Conservation (phyloP, 2,797 vertebrate genomes). For the Scolopax rusticola region DNA sequence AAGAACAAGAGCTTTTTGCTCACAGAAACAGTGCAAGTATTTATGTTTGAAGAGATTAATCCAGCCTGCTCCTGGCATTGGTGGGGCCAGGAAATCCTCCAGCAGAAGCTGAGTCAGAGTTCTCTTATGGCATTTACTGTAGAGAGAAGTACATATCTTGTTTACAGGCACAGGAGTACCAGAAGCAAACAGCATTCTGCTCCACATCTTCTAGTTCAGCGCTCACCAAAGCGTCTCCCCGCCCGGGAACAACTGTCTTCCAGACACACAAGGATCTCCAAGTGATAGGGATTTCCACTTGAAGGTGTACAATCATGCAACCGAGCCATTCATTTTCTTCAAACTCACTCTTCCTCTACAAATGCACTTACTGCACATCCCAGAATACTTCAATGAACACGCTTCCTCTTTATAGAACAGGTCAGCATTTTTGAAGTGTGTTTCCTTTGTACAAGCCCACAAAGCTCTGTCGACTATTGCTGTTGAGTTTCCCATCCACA, state of each 20-base stretch:
- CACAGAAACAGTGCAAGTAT: background rate
- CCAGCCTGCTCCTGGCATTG: background rate
- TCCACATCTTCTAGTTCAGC: background rate
- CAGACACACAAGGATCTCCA: background rate
- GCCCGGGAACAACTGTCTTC: background rate
- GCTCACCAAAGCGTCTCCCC: background rate
- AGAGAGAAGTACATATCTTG: background rate
- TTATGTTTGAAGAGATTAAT: background rate
- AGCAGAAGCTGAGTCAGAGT: background rate
- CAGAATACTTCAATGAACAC: background rate
- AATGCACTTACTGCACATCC: background rate
- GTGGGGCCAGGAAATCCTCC: too few relatives aligned
- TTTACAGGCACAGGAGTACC: background rate
- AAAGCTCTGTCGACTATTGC: rapidly evolving
- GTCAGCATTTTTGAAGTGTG: rapidly evolving
- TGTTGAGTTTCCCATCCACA: background rate
- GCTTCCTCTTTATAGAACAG: background rate
- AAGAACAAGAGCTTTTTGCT: background rate
- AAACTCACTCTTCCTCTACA: background rate
- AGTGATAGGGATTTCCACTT: rapidly evolving
- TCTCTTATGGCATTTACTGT: rapidly evolving
- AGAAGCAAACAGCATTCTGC: background rate
- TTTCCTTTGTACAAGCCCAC: background rate
- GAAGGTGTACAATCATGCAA: background rate
- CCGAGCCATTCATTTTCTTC: background rate